phyloP scores from a whole-genome alignment of 2,888 invertebrate genomes.

The Thera obeliscata region DNA sequence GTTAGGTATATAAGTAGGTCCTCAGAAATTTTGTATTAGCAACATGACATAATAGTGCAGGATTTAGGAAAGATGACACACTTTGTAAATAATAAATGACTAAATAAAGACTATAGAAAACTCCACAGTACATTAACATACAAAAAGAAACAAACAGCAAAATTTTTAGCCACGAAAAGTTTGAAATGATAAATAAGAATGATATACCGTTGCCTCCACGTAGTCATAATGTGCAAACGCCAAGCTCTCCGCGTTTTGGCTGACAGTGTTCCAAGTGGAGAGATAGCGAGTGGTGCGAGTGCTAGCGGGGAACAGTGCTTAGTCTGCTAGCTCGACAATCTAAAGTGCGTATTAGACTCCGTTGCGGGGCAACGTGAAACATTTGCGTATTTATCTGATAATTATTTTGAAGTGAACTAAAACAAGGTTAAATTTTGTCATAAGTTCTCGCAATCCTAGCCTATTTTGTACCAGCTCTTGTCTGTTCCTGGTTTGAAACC shows the following conservation, averaged over 20 bases:
- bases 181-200: slow-evolving; percentile 59
- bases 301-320: slow-evolving; percentile 44
- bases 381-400: no score
- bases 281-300: slow-evolving; percentile 48
- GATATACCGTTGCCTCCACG: slow-evolving; percentile 62
- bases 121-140: slow-evolving; percentile 21
- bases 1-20: no score
- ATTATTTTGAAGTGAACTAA: no score
- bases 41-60: not conserved
- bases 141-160: slow-evolving; percentile 28
- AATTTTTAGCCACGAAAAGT: slow-evolving; percentile 40
- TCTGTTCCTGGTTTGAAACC: no score
- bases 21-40: not conserved
- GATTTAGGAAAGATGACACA: not conserved
- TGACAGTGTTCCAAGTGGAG: slow-evolving; percentile 73
- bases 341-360: no score
- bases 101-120: slow-evolving; percentile 15
- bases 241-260: slow-evolving; percentile 79
- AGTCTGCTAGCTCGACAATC: no score
- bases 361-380: no score
- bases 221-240: slow-evolving; percentile 82
- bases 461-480: no score
- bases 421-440: no score
- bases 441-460: no score
- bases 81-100: not conserved